A percentile compares a stretch with the other conserved stretches of the same genome.
Evolutionary conservation across 2,888 invertebrate species (phyloP).

Genomic region (Cheilosia impressa): DNA sequence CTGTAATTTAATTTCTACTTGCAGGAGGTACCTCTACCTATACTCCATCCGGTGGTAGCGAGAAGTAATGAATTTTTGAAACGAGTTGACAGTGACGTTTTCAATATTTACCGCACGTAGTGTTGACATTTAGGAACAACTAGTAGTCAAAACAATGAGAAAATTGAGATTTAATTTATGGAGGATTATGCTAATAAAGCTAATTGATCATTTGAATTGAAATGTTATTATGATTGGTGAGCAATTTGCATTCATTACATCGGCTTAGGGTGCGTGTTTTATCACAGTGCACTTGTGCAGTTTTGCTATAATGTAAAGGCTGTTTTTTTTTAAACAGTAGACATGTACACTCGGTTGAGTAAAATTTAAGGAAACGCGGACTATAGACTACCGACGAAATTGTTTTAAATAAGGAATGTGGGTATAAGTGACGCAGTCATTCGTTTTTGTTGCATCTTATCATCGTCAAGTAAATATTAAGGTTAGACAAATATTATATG

Average conservation of each 20-base stretch:
- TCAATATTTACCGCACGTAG: conserved; percentile 13
- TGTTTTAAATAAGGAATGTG: too few relatives aligned
- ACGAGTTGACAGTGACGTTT: conserved; percentile 24
- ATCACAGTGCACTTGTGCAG: too few relatives aligned
- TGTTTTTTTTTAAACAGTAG: too few relatives aligned
- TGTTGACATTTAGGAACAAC: neutral
- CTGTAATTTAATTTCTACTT: conserved; percentile 22
- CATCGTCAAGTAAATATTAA: too few relatives aligned
- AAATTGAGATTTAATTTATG: conserved; percentile 27
- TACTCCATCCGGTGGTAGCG: conserved; percentile 25
- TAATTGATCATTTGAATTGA: conserved; percentile 20
- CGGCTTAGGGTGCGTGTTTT: neutral
- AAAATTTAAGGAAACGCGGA: too few relatives aligned
- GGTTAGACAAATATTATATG: too few relatives aligned
- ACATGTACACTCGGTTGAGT: too few relatives aligned
- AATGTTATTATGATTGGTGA: conserved; percentile 1
- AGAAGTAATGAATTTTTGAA: neutral
- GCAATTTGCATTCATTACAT: neutral
- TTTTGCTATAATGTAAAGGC: too few relatives aligned
- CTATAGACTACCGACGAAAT: too few relatives aligned
- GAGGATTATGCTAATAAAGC: conserved; percentile 19
- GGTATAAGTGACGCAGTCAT: too few relatives aligned
- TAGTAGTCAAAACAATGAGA: conserved; percentile 8
- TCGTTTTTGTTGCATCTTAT: too few relatives aligned
- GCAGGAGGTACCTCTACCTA: neutral